Percentiles rank a stretch among this genome's conserved stretches.
Evolutionary conservation across 2,888 invertebrate species (phyloP).

Genomic region (Chymomyza amoena): DNA sequence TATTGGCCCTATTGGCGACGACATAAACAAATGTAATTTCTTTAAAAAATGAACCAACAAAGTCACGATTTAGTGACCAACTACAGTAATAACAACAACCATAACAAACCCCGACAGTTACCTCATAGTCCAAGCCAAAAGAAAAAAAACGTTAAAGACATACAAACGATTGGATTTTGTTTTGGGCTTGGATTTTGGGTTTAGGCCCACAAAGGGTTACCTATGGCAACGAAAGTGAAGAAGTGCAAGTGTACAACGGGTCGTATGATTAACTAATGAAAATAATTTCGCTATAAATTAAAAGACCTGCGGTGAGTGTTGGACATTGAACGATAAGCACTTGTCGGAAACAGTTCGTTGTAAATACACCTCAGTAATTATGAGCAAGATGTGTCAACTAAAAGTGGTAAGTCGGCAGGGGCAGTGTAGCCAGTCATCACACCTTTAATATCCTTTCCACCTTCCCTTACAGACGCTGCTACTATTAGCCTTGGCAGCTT

Average conservation of each 20-base stretch:
- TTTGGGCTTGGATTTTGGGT: not conserved
- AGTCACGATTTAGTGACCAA: constrained; percentile 59
- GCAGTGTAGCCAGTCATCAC: not conserved
- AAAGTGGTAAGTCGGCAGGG: constrained; percentile 56
- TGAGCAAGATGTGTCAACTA: constrained; percentile 62
- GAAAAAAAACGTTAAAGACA: constrained; percentile 2
- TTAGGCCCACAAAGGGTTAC: constrained; percentile 1
- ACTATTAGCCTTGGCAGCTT: constrained; percentile 42
- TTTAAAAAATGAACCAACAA: constrained; percentile 23
- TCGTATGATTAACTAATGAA: not conserved
- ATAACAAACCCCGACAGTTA: constrained; percentile 22
- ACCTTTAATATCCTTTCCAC: not conserved
- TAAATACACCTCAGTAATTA: constrained; percentile 14
- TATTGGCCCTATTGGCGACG: constrained; percentile 38
- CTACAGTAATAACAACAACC: constrained; percentile 16
- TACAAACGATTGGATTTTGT: not conserved
- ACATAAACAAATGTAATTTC: constrained; percentile 40
- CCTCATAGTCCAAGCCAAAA: constrained; percentile 31
- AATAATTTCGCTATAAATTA: constrained; percentile 70
- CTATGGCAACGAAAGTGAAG: constrained; percentile 55
- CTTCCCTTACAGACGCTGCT: constrained; percentile 34
- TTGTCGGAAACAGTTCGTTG: constrained; percentile 30
- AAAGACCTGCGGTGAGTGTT: constrained; percentile 42
- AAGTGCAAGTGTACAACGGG: constrained; percentile 32
- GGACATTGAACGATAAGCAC: constrained; percentile 57